Evolutionary conservation across 2,113 vertebrate genomes (phyloP).

Genomic region (Cebus imitator): DNA sequence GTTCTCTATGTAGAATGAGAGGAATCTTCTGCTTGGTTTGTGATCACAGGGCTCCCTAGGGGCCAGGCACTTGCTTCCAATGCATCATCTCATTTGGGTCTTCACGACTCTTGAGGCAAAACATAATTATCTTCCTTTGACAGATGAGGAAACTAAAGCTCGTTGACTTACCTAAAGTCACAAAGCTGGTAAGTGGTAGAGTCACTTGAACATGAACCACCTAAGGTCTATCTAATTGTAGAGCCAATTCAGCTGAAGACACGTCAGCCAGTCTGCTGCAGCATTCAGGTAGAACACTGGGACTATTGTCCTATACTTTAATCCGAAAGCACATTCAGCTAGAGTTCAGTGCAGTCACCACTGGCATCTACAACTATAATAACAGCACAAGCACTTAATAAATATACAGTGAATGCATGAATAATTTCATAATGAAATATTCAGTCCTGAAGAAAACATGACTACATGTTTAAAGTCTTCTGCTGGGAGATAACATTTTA

Average conservation of each 20-base stretch:
- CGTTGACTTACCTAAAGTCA: not conserved
- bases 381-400: not conserved
- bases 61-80: not conserved
- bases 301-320: not conserved
- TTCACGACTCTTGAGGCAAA: not conserved
- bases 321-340: not conserved
- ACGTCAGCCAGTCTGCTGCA: not conserved
- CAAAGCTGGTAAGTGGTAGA: not conserved
- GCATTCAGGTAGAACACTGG: not conserved
- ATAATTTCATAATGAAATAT: not conserved
- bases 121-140: not conserved
- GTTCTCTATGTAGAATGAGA: conserved; percentile 41
- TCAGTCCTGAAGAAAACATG: not conserved
- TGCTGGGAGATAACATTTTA: not conserved
- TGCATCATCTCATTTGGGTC: not conserved
- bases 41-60: not conserved
- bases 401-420: not conserved
- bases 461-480: not conserved
- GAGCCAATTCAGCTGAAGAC: not conserved
- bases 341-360: not conserved
- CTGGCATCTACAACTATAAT: not conserved
- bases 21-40: not conserved
- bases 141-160: conserved; percentile 28
- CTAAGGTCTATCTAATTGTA: not conserved
- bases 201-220: not conserved